These are phyloP conservation scores for Chloroceryle amazona DNA, from an alignment of 2,797 vertebrate genomes.

Conservation along the genomic window DNA sequence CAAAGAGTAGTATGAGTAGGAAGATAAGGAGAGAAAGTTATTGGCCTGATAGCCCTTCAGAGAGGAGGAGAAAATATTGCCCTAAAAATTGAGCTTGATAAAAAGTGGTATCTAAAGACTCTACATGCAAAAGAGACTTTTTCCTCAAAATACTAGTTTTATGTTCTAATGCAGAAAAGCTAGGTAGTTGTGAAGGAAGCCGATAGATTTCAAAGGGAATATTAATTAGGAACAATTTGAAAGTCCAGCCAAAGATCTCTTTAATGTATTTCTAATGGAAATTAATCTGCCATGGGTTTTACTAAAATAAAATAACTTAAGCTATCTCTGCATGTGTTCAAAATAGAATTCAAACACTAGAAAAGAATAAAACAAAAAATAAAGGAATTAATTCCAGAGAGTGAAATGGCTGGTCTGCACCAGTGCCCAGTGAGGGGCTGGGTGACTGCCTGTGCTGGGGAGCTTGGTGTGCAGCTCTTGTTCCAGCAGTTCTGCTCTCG, in stretches of 20 bases:
- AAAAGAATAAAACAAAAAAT: not conserved
- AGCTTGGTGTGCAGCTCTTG: fast-evolving
- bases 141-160: not conserved
- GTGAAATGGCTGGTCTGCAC: fast-evolving
- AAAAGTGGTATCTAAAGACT: not conserved
- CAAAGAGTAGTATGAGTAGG: not conserved
- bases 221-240: slow-evolving; percentile 19
- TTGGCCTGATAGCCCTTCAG: slow-evolving; percentile 22
- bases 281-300: not conserved
- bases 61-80: slow-evolving; percentile 18
- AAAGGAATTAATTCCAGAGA: not conserved
- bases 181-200: not conserved
- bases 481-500: not conserved
- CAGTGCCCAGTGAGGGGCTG: not conserved
- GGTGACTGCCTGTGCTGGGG: not conserved
- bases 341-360: not conserved
- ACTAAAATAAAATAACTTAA: not conserved
- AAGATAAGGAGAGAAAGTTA: slow-evolving; percentile 44
- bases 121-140: not conserved
- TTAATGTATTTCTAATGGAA: slow-evolving; percentile 26
- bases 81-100: slow-evolving; percentile 30
- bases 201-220: slow-evolving; percentile 29
- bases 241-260: not conserved
- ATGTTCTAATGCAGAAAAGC: not conserved
- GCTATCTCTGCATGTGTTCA: not conserved